Conservation (phyloP, 2,888 invertebrate species). For the Agriopis marginaria region DNA sequence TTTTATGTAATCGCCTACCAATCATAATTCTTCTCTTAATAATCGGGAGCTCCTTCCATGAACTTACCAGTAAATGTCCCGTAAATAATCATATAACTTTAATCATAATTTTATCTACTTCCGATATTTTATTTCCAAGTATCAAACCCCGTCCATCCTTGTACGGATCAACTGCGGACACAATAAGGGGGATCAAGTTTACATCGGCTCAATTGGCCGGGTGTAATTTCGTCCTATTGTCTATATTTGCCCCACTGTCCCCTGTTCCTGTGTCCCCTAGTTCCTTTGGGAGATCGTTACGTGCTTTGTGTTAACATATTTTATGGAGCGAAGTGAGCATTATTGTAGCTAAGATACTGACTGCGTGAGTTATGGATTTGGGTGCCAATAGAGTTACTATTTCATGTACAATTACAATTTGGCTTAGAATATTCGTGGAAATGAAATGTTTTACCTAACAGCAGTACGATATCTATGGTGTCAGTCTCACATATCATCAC, state of each 20-base stretch:
- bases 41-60: no score
- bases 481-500: no score
- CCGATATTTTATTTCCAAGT: constrained; percentile 42
- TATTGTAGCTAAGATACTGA: constrained; percentile 57
- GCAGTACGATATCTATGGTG: no score
- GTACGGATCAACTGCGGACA: constrained; percentile 74
- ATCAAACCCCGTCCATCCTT: constrained; percentile 60
- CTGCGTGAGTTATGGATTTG: constrained; percentile 22
- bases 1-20: no score
- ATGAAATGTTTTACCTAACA: no score
- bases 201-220: constrained; percentile 84
- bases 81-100: no score
- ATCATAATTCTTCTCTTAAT: no score
- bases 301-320: constrained; percentile 73
- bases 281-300: constrained; percentile 72
- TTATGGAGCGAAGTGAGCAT: constrained; percentile 64
- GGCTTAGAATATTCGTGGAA: no score
- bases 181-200: constrained; percentile 83
- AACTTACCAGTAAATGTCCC: no score
- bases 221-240: constrained; percentile 83
- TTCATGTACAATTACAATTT: no score
- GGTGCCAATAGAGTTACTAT: no score
- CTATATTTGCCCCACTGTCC: constrained; percentile 69
- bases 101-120: no score
- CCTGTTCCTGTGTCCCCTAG: constrained; percentile 57